Evolutionary conservation across 2,888 invertebrate genomes (phyloP).

Genomic region (Sericinus montela): DNA sequence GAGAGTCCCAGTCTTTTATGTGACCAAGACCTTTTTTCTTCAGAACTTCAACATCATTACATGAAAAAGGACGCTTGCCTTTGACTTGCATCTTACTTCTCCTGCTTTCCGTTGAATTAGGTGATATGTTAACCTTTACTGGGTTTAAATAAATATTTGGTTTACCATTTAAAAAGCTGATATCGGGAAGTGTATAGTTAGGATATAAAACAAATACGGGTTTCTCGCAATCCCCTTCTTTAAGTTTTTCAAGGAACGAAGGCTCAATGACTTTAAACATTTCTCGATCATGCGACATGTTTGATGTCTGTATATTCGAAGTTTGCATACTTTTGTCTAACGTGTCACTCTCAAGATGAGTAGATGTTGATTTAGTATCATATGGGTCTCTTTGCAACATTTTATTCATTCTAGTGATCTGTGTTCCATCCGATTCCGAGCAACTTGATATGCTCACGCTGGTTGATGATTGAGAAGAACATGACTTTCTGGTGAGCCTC

Average conservation of each 20-base stretch:
- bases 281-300: constrained; percentile 62
- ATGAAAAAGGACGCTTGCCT: constrained; percentile 85
- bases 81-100: constrained; percentile 58
- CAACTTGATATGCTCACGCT: constrained; percentile 77
- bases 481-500: constrained; percentile 60
- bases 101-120: constrained; percentile 57
- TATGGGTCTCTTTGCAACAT: constrained; percentile 54
- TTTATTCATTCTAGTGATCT: constrained; percentile 70
- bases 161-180: constrained; percentile 85
- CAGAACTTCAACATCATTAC: constrained; percentile 89
- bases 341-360: constrained; percentile 76
- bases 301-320: constrained; percentile 68
- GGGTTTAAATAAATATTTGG: constrained; percentile 87
- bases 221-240: constrained; percentile 82
- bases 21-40: constrained; percentile 90
- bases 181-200: constrained; percentile 92
- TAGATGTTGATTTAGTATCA: constrained; percentile 71
- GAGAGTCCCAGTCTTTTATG: constrained; percentile 95
- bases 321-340: constrained; percentile 89
- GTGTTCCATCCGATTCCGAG: constrained; percentile 76
- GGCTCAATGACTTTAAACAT: constrained; percentile 82
- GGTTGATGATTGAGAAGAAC: constrained; percentile 72
- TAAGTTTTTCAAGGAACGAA: constrained; percentile 84
- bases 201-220: constrained; percentile 95
- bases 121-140: constrained; percentile 76